Evolutionary conservation across 2,888 invertebrate species (phyloP).

Genomic region (Pristionchus arcanus): DNA sequence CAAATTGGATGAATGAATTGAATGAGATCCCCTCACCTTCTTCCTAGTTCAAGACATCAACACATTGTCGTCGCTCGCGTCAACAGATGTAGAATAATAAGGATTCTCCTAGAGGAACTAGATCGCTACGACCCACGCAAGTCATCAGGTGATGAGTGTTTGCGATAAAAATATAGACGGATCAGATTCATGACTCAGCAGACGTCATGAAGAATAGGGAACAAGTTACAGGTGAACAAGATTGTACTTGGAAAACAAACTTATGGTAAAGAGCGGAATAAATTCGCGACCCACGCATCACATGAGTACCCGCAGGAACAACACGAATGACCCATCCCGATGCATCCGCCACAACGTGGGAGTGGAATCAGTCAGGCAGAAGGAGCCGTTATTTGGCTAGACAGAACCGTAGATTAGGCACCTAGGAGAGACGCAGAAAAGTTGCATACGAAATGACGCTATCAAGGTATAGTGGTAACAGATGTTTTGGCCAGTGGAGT

Average conservation of each 20-base stretch:
- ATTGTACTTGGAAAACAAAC: too few species aligned
- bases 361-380: neutral
- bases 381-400: neutral
- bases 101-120: neutral
- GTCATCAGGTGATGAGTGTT: too few species aligned
- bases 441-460: slow-evolving; percentile 14
- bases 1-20: neutral
- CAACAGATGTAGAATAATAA: neutral
- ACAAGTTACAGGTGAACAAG: too few species aligned
- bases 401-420: too few species aligned
- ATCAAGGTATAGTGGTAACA: neutral
- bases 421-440: neutral
- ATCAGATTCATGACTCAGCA: too few species aligned
- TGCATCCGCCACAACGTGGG: neutral
- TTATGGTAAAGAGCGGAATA: too few species aligned
- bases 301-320: neutral
- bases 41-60: slow-evolving; percentile 12
- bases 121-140: neutral
- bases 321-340: neutral
- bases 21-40: neutral
- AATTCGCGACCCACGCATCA: too few species aligned
- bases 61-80: neutral
- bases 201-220: too few species aligned
- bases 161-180: too few species aligned
- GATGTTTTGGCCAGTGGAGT: neutral